Percentiles rank a stretch among this genome's conserved stretches.
Conservation (phyloP, 2,113 vertebrate species). For the Furnarius figulus region DNA sequence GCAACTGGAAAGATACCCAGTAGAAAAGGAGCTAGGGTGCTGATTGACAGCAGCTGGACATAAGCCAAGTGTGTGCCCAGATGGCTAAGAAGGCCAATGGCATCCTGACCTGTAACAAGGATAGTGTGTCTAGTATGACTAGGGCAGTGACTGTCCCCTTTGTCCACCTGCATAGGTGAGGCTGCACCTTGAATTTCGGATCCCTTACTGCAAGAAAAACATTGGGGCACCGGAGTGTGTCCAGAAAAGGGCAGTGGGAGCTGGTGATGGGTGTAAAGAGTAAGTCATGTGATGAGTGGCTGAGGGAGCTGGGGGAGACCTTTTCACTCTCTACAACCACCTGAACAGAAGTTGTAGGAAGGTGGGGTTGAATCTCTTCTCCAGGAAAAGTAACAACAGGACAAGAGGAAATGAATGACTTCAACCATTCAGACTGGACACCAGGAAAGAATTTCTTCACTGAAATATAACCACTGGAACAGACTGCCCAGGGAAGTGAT, state of each 20-base stretch:
- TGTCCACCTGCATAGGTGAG: too few relatives aligned
- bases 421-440: neutral
- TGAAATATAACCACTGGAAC: neutral
- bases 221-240: too few relatives aligned
- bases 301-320: neutral
- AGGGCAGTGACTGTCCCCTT: neutral
- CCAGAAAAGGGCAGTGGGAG: too few relatives aligned
- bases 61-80: too few relatives aligned
- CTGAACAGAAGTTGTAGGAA: neutral
- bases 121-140: too few relatives aligned
- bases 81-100: neutral
- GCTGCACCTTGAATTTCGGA: neutral
- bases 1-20: too few relatives aligned
- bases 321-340: neutral
- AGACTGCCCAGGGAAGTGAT: neutral
- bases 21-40: too few relatives aligned
- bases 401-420: neutral
- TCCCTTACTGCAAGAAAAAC: neutral
- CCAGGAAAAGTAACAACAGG: neutral
- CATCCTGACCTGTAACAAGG: too few relatives aligned
- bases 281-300: neutral
- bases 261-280: neutral
- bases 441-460: neutral
- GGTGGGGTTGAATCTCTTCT: neutral
- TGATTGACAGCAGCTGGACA: too few relatives aligned